Base-by-base conservation (phyloP, 1,140 invertebrate genomes). In the Periplaneta americana region DNA sequence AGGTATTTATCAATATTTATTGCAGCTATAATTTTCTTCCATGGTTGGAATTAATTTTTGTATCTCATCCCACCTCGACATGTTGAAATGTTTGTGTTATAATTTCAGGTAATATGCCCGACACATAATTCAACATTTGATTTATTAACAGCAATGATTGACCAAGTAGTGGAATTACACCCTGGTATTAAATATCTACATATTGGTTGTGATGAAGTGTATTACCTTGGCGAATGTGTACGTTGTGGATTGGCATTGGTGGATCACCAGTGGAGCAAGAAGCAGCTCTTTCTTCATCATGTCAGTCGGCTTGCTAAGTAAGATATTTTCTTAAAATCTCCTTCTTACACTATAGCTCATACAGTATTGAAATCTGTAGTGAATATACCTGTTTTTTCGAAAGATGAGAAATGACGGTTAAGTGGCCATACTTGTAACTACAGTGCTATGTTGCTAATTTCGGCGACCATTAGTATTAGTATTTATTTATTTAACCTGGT, bases 71-170 rank as follows among this genome's bases (percentile, higher is more conserved):
- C n/a, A n/a, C n/a, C n/a, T n/a, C n/a, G 48, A 57, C n/a, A 17
- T 57, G 32, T 31, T 82, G n/a, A n/a, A n/a, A n/a, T n/a, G n/a
- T n/a, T n/a, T 82, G 36, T 33, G 78, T 82, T 33, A 79, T 57
- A 4, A 37, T 79, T 91, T 77, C 90, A 82, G 82, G 85, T 85
- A 3, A 80, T 86, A 22, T 87, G 91, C 81, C 90, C 91, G 78
- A 86, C 87, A 8, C 85, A 88, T 33, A 87, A 89, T 76, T 88
- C 88, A 79, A 88, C 90, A 6, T 85, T 91, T 80, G 85, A 85
- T 18, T 82, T 92, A 18, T 84, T 94, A 6, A 85, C 87, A 57
- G 87, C 89, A 82, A 91, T 93, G 87, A 89, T 93, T 31, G 84
- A 85, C 75, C 85, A 86, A 82, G 83, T 88, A n/a, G 87, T 91